A percentile compares a stretch with the other conserved stretches of the same genome.
These are phyloP conservation scores for Drosophila borborema DNA, from an alignment of 2,888 invertebrate genomes.

Conservation along the genomic window DNA sequence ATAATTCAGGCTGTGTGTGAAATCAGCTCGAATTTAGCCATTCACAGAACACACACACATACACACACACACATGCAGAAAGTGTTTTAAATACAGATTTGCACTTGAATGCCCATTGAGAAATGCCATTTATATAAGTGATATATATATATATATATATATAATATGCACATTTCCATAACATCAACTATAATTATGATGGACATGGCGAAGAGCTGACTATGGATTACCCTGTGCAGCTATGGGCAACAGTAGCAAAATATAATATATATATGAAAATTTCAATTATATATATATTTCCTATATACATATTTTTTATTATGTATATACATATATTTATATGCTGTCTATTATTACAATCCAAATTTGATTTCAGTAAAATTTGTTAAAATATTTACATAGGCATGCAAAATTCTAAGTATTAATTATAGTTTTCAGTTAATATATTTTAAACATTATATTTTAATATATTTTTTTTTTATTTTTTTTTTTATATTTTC, in stretches of 20 bases:
- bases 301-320: too few relatives aligned
- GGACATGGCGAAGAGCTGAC: background rate
- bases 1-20: conserved; percentile 15
- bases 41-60: conserved; percentile 3
- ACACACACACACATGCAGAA: conserved; percentile 1
- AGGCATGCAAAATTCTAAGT: too few relatives aligned
- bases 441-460: too few relatives aligned
- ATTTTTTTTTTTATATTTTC: too few relatives aligned
- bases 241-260: background rate
- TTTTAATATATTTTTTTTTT: too few relatives aligned
- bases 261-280: too few relatives aligned
- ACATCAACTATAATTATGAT: conserved; percentile 5
- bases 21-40: conserved; percentile 5
- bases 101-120: conserved; percentile 33
- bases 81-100: conserved; percentile 36
- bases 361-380: too few relatives aligned
- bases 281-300: too few relatives aligned
- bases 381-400: too few relatives aligned
- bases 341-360: too few relatives aligned
- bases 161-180: conserved; percentile 11
- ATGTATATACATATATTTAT: too few relatives aligned
- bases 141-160: background rate
- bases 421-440: too few relatives aligned
- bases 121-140: background rate
- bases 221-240: background rate